These are phyloP conservation scores for Teleogryllus occipitalis DNA, from an alignment of 1,140 invertebrate genomes.

Conservation along the genomic window DNA sequence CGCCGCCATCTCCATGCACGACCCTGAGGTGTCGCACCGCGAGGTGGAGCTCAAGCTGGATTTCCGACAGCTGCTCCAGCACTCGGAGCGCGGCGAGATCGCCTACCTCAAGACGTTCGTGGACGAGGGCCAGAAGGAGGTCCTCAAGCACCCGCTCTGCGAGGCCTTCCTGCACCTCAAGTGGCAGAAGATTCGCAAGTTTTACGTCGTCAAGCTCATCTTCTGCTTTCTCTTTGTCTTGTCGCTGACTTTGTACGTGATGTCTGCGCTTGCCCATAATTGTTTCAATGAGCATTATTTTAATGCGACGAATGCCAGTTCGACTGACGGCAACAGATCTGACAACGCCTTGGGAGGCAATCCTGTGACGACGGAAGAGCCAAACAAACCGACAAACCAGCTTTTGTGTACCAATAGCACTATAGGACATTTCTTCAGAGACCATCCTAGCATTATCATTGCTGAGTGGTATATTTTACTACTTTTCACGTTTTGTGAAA, in stretches of 20 bases:
- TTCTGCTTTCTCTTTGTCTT: constrained; percentile 72
- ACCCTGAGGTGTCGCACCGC: constrained; percentile 64
- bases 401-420: constrained; percentile 45
- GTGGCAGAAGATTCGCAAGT: constrained; percentile 83
- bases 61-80: constrained; percentile 67
- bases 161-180: constrained; percentile 76
- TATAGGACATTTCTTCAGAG: constrained; percentile 57
- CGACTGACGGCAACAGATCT: constrained; percentile 45
- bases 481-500: constrained; percentile 63
- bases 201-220: constrained; percentile 68
- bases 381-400: constrained; percentile 34
- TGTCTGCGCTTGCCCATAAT: constrained; percentile 65
- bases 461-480: constrained; percentile 63
- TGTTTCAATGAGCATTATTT: constrained; percentile 58
- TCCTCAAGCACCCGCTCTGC: constrained; percentile 71
- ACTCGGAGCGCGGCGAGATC: constrained; percentile 68
- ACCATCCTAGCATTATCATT: constrained; percentile 62
- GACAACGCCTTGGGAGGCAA: constrained; percentile 26
- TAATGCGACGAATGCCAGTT: constrained; percentile 56
- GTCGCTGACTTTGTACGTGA: constrained; percentile 65
- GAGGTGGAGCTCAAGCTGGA: constrained; percentile 74
- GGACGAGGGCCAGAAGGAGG: constrained; percentile 73
- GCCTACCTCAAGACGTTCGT: constrained; percentile 74
- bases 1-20: constrained; percentile 64
- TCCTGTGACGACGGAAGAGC: background rate